Percentiles rank a stretch among this genome's conserved stretches.
Evolutionary conservation across 1,140 invertebrate genomes (phyloP).

Genomic region (Cryptotermes secundus): DNA sequence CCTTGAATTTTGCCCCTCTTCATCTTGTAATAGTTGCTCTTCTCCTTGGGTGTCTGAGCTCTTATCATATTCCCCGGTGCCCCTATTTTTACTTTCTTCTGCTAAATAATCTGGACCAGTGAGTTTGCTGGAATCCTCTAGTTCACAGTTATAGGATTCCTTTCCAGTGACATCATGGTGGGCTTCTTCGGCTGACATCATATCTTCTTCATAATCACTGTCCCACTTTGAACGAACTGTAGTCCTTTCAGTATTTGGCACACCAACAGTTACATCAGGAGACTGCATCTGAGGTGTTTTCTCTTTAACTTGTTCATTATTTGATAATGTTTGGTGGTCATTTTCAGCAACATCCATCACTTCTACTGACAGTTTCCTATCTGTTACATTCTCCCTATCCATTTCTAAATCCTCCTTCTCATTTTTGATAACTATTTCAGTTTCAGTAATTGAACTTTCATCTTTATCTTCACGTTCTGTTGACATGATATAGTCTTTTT

Average conservation of each 20-base stretch:
- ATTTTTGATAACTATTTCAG: constrained; percentile 5
- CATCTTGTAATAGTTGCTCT: not conserved
- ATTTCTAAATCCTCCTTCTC: not conserved
- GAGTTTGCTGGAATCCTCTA: not conserved
- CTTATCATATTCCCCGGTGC: not conserved
- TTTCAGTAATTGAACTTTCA: not conserved
- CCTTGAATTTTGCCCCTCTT: not conserved
- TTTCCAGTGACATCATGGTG: not conserved
- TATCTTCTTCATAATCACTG: constrained; percentile 35
- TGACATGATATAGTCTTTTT: not conserved
- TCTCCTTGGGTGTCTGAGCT: not conserved
- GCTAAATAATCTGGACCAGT: not conserved
- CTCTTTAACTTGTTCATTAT: constrained; percentile 7
- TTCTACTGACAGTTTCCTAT: constrained; percentile 7
- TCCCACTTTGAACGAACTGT: constrained; percentile 33
- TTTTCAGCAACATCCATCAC: not conserved
- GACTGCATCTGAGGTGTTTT: not conserved
- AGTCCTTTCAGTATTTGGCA: constrained; percentile 23
- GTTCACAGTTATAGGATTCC: not conserved
- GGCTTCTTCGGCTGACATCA: not conserved
- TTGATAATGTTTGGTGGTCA: not conserved
- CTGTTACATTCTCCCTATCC: not conserved
- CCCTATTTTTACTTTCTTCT: not conserved
- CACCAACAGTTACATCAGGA: not conserved
- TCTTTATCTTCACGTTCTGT: constrained; percentile 4